Conservation (phyloP, 1,140 invertebrate species). For the Sinella curviseta region DNA sequence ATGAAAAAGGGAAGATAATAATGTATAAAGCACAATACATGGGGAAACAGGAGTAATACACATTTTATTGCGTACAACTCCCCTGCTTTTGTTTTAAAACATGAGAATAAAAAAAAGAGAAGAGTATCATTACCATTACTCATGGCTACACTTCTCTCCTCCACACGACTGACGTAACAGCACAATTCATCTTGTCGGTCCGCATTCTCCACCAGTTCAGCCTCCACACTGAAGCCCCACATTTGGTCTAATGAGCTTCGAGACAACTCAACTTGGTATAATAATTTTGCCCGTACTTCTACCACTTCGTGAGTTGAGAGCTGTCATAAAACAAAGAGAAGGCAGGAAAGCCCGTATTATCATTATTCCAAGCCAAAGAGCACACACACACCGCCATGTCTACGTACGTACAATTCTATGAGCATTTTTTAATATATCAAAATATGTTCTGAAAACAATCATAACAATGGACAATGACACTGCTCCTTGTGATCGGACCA, state of each 20-base stretch:
- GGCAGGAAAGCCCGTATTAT: not conserved
- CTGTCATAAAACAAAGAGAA: constrained; percentile 58
- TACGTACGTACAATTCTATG: too few relatives aligned
- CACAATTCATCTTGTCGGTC: constrained; percentile 94
- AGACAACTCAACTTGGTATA: constrained; percentile 93
- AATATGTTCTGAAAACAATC: too few relatives aligned
- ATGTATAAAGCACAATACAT: too few relatives aligned
- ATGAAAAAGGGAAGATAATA: too few relatives aligned
- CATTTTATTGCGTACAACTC: too few relatives aligned
- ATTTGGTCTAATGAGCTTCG: constrained; percentile 85
- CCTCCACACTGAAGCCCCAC: constrained; percentile 97
- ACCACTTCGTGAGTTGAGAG: constrained; percentile 91
- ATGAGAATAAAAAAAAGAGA: not conserved
- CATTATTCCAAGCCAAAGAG: not conserved
- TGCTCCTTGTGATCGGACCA: too few relatives aligned
- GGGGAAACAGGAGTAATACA: too few relatives aligned
- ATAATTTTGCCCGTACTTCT: constrained; percentile 92
- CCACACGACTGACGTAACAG: constrained; percentile 92
- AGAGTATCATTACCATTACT: constrained; percentile 75
- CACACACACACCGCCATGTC: not conserved
- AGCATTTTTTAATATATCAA: too few relatives aligned
- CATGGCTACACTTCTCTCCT: constrained; percentile 91
- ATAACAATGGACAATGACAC: too few relatives aligned
- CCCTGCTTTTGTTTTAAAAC: too few relatives aligned
- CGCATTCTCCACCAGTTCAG: constrained; percentile 91